A percentile compares a stretch with the other conserved stretches of the same genome.
Evolutionary conservation across 2,797 vertebrate genomes (phyloP).

Genomic region (Melanotaenia boesemani): DNA sequence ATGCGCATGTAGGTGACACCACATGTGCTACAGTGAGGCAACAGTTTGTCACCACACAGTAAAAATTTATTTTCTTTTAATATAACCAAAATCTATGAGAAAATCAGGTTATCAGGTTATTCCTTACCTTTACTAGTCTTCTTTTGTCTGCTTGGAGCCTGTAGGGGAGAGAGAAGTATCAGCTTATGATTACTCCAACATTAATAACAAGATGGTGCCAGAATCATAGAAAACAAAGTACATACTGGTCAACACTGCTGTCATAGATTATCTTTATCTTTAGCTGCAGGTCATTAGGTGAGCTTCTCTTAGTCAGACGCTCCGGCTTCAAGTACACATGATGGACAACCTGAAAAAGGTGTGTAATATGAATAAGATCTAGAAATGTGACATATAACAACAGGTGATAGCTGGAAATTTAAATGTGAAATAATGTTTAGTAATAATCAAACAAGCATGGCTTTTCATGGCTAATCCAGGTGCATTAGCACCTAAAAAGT

Average conservation of each 20-base stretch:
- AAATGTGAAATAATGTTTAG: not conserved
- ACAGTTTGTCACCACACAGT: not conserved
- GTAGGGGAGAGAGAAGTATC: conserved; percentile 23
- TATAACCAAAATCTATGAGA: not conserved
- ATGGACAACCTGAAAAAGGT: conserved; percentile 85
- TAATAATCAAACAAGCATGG: too few species aligned
- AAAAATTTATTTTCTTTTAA: too few species aligned
- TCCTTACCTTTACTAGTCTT: conserved; percentile 76
- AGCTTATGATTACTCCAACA: not conserved
- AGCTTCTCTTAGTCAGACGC: conserved; percentile 89
- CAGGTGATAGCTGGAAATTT: not conserved
- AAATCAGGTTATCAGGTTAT: not conserved
- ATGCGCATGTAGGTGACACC: not conserved
- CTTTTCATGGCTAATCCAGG: too few species aligned
- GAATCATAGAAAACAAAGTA: conserved; percentile 22
- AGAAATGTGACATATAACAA: not conserved
- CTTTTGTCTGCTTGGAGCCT: conserved; percentile 77
- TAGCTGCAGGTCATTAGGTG: conserved; percentile 85
- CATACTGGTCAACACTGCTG: conserved; percentile 92
- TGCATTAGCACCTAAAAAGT: too few species aligned
- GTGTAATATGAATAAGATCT: not conserved
- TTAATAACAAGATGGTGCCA: too few species aligned
- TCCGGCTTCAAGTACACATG: conserved; percentile 88
- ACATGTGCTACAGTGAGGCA: not conserved
- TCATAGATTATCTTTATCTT: conserved; percentile 93